A percentile compares a stretch with the other conserved stretches of the same genome.
Conservation (phyloP, 2,888 invertebrate species). For the Lasioglossum morio region DNA sequence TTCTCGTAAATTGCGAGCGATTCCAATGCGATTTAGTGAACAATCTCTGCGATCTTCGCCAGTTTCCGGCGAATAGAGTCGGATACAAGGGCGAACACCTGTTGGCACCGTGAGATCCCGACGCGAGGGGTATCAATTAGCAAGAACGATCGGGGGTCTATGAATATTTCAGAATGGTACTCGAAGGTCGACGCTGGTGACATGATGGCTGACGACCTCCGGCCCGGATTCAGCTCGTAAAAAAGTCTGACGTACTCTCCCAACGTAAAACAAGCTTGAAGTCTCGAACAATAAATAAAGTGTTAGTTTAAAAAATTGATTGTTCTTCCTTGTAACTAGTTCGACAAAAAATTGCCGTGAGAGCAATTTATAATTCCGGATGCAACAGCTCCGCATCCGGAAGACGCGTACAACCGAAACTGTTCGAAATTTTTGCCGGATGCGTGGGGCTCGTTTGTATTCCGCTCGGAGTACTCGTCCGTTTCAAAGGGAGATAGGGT, state of each 20-base stretch:
- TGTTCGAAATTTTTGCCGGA: background rate
- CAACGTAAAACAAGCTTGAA: background rate
- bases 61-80: constrained; percentile 30
- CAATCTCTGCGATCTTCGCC: background rate
- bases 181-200: constrained; percentile 15
- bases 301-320: background rate
- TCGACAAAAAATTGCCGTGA: too few species aligned
- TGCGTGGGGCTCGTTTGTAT: background rate
- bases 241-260: background rate
- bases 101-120: constrained; percentile 72
- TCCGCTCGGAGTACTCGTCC: background rate
- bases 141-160: constrained; percentile 76
- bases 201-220: background rate
- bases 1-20: background rate
- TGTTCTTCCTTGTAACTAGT: background rate
- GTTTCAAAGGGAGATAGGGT: background rate
- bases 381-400: background rate
- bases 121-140: constrained; percentile 80
- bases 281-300: background rate
- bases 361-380: background rate
- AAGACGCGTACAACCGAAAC: background rate
- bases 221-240: background rate
- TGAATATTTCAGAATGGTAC: constrained; percentile 77
- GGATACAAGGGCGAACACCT: constrained; percentile 62
- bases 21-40: background rate